Evolutionary conservation across 2,888 invertebrate genomes (phyloP).

Genomic region (Amiota mariae): DNA sequence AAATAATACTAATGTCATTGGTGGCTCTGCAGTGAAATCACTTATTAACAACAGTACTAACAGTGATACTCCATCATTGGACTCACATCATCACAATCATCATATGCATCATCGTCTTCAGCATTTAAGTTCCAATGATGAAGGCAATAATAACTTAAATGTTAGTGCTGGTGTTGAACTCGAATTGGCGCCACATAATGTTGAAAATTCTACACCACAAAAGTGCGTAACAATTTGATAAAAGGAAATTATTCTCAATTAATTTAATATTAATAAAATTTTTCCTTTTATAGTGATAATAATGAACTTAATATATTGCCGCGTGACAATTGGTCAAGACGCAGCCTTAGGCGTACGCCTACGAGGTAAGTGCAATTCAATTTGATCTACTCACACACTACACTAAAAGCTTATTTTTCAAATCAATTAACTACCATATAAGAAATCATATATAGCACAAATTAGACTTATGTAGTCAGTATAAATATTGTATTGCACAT

Average conservation of each 20-base stretch:
- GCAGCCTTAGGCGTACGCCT: slow-evolving; percentile 86
- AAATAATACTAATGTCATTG: neutral
- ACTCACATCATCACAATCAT: slow-evolving; percentile 25
- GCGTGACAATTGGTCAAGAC: slow-evolving; percentile 89
- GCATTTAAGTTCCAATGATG: slow-evolving; percentile 44
- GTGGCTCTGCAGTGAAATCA: slow-evolving; percentile 39
- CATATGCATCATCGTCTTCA: slow-evolving; percentile 16
- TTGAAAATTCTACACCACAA: slow-evolving; percentile 61
- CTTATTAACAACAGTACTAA: slow-evolving; percentile 35
- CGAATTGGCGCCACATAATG: slow-evolving; percentile 70
- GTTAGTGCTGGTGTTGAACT: slow-evolving; percentile 69
- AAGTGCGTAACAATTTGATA: slow-evolving; percentile 49
- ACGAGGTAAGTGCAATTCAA: slow-evolving; percentile 78
- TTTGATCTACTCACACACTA: neutral
- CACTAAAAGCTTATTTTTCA: neutral
- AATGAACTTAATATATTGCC: slow-evolving; percentile 78
- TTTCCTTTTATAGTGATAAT: slow-evolving; percentile 74
- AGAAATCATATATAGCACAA: too few species aligned
- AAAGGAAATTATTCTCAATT: slow-evolving; percentile 42
- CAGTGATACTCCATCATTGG: neutral
- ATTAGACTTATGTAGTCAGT: too few species aligned
- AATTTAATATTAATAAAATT: slow-evolving; percentile 12
- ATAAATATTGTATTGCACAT: too few species aligned
- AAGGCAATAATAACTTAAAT: slow-evolving; percentile 65
- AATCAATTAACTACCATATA: too few species aligned